These are phyloP conservation scores for Lampropteryx suffumata DNA, from an alignment of 2,888 invertebrate genomes.

Conservation along the genomic window DNA sequence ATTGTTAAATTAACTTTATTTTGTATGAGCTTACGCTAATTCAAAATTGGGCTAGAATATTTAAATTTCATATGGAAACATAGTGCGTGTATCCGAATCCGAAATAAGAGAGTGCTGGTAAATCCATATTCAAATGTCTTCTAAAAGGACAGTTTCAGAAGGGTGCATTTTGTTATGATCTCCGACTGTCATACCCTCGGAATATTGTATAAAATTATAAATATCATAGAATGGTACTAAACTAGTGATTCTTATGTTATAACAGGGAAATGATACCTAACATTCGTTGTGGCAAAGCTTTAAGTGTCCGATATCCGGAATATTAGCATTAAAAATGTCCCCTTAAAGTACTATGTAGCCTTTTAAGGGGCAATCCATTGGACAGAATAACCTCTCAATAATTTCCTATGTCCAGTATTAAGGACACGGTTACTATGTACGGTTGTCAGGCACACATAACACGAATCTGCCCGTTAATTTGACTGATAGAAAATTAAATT, in stretches of 20 bases:
- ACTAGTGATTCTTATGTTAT: slow-evolving; percentile 43
- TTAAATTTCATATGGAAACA: not conserved
- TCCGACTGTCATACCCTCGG: slow-evolving; percentile 16
- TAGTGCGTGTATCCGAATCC: slow-evolving; percentile 10
- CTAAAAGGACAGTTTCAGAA: slow-evolving; percentile 9
- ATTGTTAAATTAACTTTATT: not conserved
- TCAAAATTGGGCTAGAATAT: not conserved
- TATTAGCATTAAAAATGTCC: slow-evolving; percentile 15
- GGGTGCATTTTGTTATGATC: slow-evolving; percentile 29
- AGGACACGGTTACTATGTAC: not conserved
- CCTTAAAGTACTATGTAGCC: slow-evolving; percentile 9
- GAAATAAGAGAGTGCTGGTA: not conserved
- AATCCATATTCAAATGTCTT: slow-evolving; percentile 11
- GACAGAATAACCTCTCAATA: not conserved
- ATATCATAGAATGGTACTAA: slow-evolving; percentile 35
- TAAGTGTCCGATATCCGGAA: slow-evolving; percentile 32
- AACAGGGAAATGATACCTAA: slow-evolving; percentile 47
- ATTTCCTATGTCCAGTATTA: slow-evolving; percentile 3
- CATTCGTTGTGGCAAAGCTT: slow-evolving; percentile 53
- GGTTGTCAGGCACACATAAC: slow-evolving; percentile 26
- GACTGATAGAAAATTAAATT: slow-evolving; percentile 29
- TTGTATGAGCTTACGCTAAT: slow-evolving; percentile 6
- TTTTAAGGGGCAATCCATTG: slow-evolving; percentile 5
- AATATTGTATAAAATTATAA: slow-evolving; percentile 37
- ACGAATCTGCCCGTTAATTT: slow-evolving; percentile 33